These are phyloP conservation scores for Drosophila sechellia DNA, from an alignment of 1,140 invertebrate species.

Conservation along the genomic window DNA sequence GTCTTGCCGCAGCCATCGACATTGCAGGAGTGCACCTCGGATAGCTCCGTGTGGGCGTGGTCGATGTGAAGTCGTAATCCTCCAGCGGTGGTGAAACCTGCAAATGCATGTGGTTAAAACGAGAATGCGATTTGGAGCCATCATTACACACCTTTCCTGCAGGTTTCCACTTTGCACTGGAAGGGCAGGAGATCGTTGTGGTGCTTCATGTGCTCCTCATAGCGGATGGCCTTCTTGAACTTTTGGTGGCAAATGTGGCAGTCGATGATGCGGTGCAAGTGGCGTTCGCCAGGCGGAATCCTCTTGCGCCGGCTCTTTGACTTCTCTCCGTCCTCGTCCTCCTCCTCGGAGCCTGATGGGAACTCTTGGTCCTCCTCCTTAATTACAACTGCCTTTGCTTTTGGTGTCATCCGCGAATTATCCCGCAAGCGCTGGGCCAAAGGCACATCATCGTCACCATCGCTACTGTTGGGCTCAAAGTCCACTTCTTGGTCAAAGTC, in stretches of 20 bases:
- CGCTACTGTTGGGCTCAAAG: constrained; percentile 62
- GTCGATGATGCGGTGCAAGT: constrained; percentile 74
- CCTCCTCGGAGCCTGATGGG: constrained; percentile 15
- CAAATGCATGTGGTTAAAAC: no score
- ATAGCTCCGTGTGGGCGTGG: constrained; percentile 73
- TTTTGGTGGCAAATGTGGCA: constrained; percentile 82
- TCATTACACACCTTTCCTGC: constrained; percentile 49
- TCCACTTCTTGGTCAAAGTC: constrained; percentile 48
- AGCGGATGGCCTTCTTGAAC: constrained; percentile 77
- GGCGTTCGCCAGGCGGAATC: constrained; percentile 58
- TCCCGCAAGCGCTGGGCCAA: constrained; percentile 61
- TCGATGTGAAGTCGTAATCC: constrained; percentile 75
- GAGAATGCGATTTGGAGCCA: no score
- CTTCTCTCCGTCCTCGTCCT: constrained; percentile 36
- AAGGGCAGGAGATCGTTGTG: constrained; percentile 78
- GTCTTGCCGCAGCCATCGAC: constrained; percentile 74
- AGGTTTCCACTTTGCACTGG: constrained; percentile 74
- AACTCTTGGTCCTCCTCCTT: constrained; percentile 22
- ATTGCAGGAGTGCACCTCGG: constrained; percentile 67
- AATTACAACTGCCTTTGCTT: not conserved
- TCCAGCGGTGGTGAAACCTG: constrained; percentile 74
- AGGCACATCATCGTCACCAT: constrained; percentile 71
- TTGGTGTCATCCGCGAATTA: constrained; percentile 4
- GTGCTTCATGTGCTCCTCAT: constrained; percentile 81
- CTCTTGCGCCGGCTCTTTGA: constrained; percentile 53